Base-by-base conservation (phyloP, 2,113 vertebrate genomes). In the Balaeniceps rex region DNA sequence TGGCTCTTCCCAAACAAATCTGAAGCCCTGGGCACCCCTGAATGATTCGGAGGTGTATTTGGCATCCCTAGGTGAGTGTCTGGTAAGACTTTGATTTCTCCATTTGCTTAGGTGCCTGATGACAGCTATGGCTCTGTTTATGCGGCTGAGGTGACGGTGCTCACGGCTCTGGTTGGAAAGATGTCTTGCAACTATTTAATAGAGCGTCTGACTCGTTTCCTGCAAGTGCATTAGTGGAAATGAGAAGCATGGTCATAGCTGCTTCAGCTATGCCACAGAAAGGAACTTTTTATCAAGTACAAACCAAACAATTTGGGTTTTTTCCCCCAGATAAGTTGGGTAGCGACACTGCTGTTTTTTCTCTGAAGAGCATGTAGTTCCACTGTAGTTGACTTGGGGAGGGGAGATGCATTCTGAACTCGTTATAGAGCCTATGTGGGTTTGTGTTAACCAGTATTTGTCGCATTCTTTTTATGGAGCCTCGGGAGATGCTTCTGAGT, bases 31-130 rank as follows among this genome's bases (percentile, higher is more conserved):
- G 99, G 98, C 99, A 34, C 99, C 99, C 7, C 98, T 99, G 98
- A 98, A 98, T 24, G 99, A 99, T 78, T 99, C 99, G 1, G 99
- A 99, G 87, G 94, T 99, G 46, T 99, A 99, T 96, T 97, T 99
- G 38, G 99, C 99, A 49, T 98, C 98, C 96, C 98, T 99, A 92
- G 99, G 99, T 99, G 97, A 98, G 98, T 97, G 85, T 52, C 24
- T 42, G 36, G 29, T 10, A 2, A 31, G 31, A 46, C 47, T 21
- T 13, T 1, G 2, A 1, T 14, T 31, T 25, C 38, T 40, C 34
- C 4, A 0, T 18, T 29, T 40, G 44, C 25, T 6, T 12, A 4
- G 17, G 28, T 12, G 68, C 46, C 40, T 21, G 36, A 0, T 38
- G 61, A 10, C 78, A 44, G 15, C 38, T 14, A 0, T 2, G 19